Conservation (phyloP, 2,888 invertebrate species). For the Cremastobaeus sp. region DNA sequence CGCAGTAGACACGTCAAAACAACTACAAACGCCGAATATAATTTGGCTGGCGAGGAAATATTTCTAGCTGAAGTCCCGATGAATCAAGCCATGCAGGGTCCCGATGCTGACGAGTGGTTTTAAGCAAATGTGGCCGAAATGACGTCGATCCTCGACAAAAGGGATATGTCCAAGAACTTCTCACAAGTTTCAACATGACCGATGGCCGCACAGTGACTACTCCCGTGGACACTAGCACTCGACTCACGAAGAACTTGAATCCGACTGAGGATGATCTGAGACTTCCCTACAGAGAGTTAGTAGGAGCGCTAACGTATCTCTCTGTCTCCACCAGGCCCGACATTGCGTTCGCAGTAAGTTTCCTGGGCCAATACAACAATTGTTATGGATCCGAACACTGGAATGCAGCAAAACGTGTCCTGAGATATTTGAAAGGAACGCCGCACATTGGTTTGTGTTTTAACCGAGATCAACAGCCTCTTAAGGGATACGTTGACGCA, state of each 20-base stretch:
- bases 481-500: neutral
- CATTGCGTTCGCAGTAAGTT: neutral
- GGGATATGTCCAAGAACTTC: neutral
- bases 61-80: neutral
- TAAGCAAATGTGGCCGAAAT: neutral
- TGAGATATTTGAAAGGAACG: neutral
- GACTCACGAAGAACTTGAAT: neutral
- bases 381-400: neutral
- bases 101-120: neutral
- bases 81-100: neutral
- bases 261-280: neutral
- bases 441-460: neutral
- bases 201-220: neutral
- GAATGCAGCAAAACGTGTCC: neutral
- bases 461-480: neutral
- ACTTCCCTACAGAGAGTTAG: neutral
- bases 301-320: neutral
- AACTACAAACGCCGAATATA: neutral
- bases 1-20: neutral
- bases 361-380: neutral
- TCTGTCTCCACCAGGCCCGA: neutral
- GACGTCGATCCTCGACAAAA: neutral
- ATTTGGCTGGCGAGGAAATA: neutral
- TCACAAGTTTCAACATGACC: neutral
- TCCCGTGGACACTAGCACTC: neutral